Evolutionary conservation across 2,113 vertebrate genomes (phyloP).

Genomic region (Chascanopsetta lugubris): DNA sequence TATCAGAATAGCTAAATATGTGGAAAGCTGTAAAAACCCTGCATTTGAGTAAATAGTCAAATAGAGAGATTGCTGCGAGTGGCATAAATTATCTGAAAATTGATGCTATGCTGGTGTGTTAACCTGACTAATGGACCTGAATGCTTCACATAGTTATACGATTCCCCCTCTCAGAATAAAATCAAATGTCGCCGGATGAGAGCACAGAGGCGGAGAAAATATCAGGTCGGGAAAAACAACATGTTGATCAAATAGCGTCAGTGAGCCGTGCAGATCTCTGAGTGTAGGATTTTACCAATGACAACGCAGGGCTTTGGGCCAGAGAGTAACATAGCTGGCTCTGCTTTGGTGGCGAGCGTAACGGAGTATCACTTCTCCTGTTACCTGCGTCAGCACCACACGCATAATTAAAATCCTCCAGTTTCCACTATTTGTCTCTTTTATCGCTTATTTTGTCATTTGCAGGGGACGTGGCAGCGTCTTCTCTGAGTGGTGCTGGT

Average conservation of each 20-base stretch:
- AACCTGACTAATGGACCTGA: background rate
- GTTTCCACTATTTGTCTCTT: background rate
- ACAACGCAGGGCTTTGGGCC: background rate
- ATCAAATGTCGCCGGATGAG: background rate
- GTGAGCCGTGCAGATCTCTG: conserved; percentile 3
- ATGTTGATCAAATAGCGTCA: background rate
- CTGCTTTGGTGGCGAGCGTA: conserved; percentile 6
- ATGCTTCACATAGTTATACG: background rate
- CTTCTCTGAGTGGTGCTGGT: background rate
- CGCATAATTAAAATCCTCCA: conserved; percentile 1
- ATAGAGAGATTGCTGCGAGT: too few species aligned
- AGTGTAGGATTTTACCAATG: background rate
- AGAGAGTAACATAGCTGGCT: conserved; percentile 13
- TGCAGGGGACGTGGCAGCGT: background rate
- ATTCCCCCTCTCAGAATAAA: background rate
- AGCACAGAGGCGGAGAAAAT: background rate
- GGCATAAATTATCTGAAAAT: background rate
- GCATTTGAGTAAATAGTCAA: too few species aligned
- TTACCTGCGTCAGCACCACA: conserved; percentile 1
- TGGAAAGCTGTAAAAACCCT: too few species aligned
- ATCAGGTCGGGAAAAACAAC: background rate
- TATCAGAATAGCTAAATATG: too few species aligned
- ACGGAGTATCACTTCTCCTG: background rate
- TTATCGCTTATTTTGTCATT: background rate
- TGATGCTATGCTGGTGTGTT: background rate